Conservation (phyloP, 2,888 invertebrate species). For the Spodoptera picta region DNA sequence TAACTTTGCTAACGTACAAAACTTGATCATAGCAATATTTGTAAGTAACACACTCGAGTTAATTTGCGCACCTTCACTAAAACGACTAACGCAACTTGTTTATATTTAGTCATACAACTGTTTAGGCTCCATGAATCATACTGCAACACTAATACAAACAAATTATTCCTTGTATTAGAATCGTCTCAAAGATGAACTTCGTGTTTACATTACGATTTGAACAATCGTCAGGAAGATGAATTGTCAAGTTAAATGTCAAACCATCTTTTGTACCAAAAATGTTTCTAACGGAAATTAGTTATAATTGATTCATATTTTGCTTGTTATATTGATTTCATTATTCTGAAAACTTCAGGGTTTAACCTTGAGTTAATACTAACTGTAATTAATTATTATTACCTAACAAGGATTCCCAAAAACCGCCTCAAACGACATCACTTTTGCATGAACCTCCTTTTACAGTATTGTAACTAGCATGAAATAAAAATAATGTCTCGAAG, state of each 20-base stretch:
- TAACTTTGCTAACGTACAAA: neutral
- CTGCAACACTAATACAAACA: constrained; percentile 43
- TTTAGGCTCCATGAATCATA: constrained; percentile 69
- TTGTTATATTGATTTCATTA: too few relatives aligned
- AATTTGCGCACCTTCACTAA: constrained; percentile 21
- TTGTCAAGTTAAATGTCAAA: constrained; percentile 3
- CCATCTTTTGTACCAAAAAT: neutral
- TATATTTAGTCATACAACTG: constrained; percentile 39
- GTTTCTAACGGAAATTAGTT: constrained; percentile 5
- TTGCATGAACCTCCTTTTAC: constrained; percentile 36
- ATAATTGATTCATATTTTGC: too few relatives aligned
- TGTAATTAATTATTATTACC: constrained; percentile 27
- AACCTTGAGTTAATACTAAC: constrained; percentile 14
- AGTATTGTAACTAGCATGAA: constrained; percentile 41
- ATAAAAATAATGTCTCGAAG: constrained; percentile 40
- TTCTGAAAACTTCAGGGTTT: neutral
- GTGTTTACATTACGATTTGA: constrained; percentile 20
- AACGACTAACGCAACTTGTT: constrained; percentile 27
- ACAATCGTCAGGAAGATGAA: constrained; percentile 1
- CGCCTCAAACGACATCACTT: constrained; percentile 38
- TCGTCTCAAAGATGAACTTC: constrained; percentile 47
- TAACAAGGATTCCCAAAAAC: constrained; percentile 30
- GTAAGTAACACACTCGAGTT: constrained; percentile 9
- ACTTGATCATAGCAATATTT: constrained; percentile 11
- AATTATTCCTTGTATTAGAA: constrained; percentile 34